These are phyloP conservation scores for Spatulosminthurus flaviceps DNA, from an alignment of 2,888 invertebrate genomes.

Conservation along the genomic window DNA sequence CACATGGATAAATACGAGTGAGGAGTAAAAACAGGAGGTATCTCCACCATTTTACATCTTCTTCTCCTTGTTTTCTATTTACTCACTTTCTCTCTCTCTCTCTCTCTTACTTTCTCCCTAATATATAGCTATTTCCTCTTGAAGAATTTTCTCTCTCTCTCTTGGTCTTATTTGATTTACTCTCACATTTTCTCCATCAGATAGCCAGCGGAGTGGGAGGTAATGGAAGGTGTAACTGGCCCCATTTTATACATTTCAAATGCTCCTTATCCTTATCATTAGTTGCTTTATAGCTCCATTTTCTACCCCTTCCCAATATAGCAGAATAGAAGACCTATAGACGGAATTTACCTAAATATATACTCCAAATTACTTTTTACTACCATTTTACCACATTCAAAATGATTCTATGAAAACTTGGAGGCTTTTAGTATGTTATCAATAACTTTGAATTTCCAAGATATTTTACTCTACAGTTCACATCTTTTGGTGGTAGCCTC, in stretches of 20 bases:
- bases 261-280: constrained; percentile 8
- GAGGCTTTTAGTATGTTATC: too few species aligned
- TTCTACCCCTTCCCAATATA: too few species aligned
- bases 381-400: neutral
- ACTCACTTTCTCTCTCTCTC: neutral
- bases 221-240: constrained; percentile 9
- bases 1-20: neutral
- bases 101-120: neutral
- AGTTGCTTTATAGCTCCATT: neutral
- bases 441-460: too few species aligned
- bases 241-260: constrained; percentile 2
- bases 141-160: neutral
- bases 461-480: too few species aligned
- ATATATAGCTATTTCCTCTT: neutral
- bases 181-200: neutral
- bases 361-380: neutral
- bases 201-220: constrained; percentile 7
- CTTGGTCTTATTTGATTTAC: constrained; percentile 14
- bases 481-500: too few species aligned
- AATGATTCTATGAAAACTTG: too few species aligned
- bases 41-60: constrained; percentile 6
- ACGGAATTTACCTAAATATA: too few species aligned
- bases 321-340: too few species aligned
- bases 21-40: neutral
- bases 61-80: neutral